Percentiles rank a stretch among this genome's conserved stretches.
These are phyloP conservation scores for Magallana gigas DNA, from an alignment of 1,140 invertebrate species.

Conservation along the genomic window DNA sequence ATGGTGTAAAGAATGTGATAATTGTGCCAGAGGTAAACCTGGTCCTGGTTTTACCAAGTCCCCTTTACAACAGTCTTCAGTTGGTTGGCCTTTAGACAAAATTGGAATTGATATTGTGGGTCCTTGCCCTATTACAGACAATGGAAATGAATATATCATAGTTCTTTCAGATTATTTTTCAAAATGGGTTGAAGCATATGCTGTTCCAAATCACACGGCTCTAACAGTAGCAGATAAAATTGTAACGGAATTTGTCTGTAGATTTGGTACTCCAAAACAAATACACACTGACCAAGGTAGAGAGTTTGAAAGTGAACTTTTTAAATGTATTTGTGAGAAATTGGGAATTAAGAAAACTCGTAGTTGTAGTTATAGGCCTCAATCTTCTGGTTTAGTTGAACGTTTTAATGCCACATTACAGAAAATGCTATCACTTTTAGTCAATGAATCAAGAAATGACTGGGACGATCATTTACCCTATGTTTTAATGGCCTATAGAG, in stretches of 20 bases:
- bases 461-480: conserved; percentile 61
- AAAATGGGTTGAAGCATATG: conserved; percentile 67
- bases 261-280: conserved; percentile 54
- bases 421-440: conserved; percentile 57
- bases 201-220: conserved; percentile 64
- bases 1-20: conserved; percentile 55
- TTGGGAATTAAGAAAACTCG: conserved; percentile 59
- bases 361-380: neutral
- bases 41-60: conserved; percentile 48
- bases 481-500: conserved; percentile 56
- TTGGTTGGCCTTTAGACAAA: conserved; percentile 43
- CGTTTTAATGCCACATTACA: conserved; percentile 70
- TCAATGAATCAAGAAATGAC: conserved; percentile 54
- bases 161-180: conserved; percentile 67
- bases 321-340: no score
- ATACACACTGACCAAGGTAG: conserved; percentile 61
- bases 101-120: conserved; percentile 59
- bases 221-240: conserved; percentile 63
- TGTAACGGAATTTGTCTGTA: conserved; percentile 56
- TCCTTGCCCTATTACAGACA: conserved; percentile 43
- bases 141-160: conserved; percentile 70
- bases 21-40: conserved; percentile 53
- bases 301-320: conserved; percentile 59
- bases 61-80: conserved; percentile 44
- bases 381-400: conserved; percentile 74